phyloP scores from a whole-genome alignment of 2,888 invertebrate species.

The Zaprionus lineosus region DNA sequence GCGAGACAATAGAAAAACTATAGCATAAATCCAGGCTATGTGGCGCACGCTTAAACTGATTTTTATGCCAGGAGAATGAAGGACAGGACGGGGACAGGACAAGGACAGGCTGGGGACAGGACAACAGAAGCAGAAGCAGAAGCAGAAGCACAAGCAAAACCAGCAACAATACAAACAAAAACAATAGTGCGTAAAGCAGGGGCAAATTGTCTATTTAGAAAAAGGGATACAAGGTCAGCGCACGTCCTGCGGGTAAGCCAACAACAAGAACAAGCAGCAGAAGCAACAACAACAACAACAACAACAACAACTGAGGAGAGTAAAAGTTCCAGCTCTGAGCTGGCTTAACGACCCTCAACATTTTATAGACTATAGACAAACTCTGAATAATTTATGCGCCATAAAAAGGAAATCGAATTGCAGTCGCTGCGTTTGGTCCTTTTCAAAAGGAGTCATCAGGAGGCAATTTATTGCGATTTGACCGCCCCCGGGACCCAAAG shows the following conservation, averaged over 20 bases:
- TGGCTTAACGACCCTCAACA: constrained; percentile 66
- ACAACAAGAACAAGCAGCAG: constrained; percentile 5
- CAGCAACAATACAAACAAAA: too few relatives aligned
- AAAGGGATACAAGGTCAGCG: constrained; percentile 69
- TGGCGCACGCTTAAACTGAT: constrained; percentile 67
- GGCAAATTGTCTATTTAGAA: constrained; percentile 69
- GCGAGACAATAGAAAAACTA: constrained; percentile 28
- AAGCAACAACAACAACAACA: constrained; percentile 7
- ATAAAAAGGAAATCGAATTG: constrained; percentile 78
- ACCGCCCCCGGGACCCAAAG: constrained; percentile 33
- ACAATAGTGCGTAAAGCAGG: constrained; percentile 69
- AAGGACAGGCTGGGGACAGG: neutral
- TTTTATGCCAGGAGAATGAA: constrained; percentile 49
- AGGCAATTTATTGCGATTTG: constrained; percentile 69
- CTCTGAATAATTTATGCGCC: constrained; percentile 71
- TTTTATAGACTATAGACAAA: constrained; percentile 74
- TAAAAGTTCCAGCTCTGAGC: constrained; percentile 25
- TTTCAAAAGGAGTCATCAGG: constrained; percentile 71
- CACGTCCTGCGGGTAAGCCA: constrained; percentile 34
- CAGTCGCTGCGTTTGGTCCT: constrained; percentile 39
- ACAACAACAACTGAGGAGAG: neutral
- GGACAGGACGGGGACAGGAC: neutral
- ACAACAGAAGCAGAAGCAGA: constrained; percentile 1
- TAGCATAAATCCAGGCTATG: constrained; percentile 63
- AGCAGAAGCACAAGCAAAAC: constrained; percentile 2